A percentile compares a stretch with the other conserved stretches of the same genome.
These are phyloP conservation scores for Drosophila merina DNA, from an alignment of 2,888 invertebrate genomes.

Conservation along the genomic window DNA sequence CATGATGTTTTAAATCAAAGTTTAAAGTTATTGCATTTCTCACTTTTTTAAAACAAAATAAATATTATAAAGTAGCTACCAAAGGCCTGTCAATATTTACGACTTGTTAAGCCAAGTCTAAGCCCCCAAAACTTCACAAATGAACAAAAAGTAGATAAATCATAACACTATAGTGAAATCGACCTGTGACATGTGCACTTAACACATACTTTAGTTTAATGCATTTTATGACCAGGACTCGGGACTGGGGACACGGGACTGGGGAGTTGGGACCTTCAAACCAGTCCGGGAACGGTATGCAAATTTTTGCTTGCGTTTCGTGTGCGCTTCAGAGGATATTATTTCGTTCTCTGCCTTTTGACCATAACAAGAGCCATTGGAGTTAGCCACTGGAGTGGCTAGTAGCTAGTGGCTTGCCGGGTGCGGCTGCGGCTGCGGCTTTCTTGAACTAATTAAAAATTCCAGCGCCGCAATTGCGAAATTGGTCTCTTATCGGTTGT, in stretches of 20 bases:
- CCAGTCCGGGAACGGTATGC: conserved; percentile 33
- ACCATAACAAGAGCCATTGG: conserved; percentile 32
- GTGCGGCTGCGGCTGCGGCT: conserved; percentile 42
- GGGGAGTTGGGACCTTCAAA: conserved; percentile 26
- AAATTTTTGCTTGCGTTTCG: conserved; percentile 36
- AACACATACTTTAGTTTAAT: conserved; percentile 74
- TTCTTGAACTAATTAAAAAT: conserved; percentile 78
- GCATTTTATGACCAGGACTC: conserved; percentile 40
- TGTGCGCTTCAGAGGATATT: conserved; percentile 48
- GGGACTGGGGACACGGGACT: too few species aligned
- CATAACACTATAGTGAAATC: conserved; percentile 29
- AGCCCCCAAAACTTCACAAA: not conserved
- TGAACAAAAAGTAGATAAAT: conserved; percentile 19
- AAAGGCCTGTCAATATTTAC: not conserved
- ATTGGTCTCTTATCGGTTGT: conserved; percentile 81
- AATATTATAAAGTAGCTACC: too few species aligned
- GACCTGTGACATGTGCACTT: conserved; percentile 63
- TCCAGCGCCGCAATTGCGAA: conserved; percentile 79
- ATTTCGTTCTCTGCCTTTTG: conserved; percentile 30
- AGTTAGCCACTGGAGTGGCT: conserved; percentile 29
- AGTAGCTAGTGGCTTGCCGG: not conserved
- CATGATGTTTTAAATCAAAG: too few species aligned
- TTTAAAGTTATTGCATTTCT: too few species aligned
- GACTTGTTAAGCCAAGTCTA: conserved; percentile 1
- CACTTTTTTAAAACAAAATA: too few species aligned